Base-by-base conservation (phyloP, 2,113 vertebrate genomes). In the Pituophis catenifer region DNA sequence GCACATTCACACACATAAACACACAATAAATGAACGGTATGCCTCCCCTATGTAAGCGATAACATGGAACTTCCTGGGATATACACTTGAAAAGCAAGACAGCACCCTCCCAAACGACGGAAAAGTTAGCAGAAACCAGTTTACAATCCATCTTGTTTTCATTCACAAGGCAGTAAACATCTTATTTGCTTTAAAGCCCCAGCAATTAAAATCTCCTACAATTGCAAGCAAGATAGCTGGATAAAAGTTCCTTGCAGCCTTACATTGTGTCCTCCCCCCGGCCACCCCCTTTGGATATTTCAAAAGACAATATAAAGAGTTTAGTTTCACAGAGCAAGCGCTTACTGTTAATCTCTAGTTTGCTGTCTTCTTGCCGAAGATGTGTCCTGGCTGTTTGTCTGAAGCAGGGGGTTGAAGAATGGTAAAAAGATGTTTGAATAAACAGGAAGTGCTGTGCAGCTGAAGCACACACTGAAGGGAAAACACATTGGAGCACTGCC, bases 361-460 rank as follows among this genome's bases (percentile, higher is more conserved):
- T 98, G 97, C 98, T 96, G 98, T 97, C 97, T 96, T 97, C 97
- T 91, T 94, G 96, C 97, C 95, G 97, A 95, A 97, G 97, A 97
- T 98, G 97, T 94, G 97, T 96, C 97, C 97, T 98, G 98, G 98
- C 97, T 98, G 98, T 97, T 98, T 98, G 98, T 98, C 98, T 96
- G 97, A 98, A 97, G 98, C 96, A 93, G 97, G 98, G 98, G 98
- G 97, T 97, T 97, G 97, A 97, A 97, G 98, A 98, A 98, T 98
- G 98, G 98, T 98, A 98, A 98, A 98, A 98, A 98, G 98, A 98
- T 97, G 98, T 98, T 98, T 98, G 98, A 99, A 99, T 99, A 99
- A 99, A 99, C 99, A 99, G 99, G 98, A 99, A 99, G 98, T 98
- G 98, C 98, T 96, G 97, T 97, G 98, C 97, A 98, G 98, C 98